Evolutionary conservation across 2,113 vertebrate species (phyloP).

Genomic region (Gracilinanus agilis): DNA sequence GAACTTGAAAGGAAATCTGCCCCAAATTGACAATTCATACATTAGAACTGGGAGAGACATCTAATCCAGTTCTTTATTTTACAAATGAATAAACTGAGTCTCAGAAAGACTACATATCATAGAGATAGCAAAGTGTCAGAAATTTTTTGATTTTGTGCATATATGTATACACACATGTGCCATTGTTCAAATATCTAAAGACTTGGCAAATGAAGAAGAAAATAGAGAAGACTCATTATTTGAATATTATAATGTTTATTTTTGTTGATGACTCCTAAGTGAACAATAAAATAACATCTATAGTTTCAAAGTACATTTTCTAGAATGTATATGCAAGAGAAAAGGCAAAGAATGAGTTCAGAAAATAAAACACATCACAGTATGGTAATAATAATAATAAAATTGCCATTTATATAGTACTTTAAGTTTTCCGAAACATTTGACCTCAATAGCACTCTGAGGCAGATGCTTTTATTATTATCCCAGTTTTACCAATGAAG

Average conservation of each 20-base stretch:
- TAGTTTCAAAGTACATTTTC: neutral
- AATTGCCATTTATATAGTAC: neutral
- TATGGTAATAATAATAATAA: neutral
- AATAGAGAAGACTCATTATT: neutral
- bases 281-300: neutral
- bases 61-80: neutral
- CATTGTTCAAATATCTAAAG: neutral
- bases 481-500: neutral
- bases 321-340: neutral
- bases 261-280: neutral
- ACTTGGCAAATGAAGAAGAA: neutral
- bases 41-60: neutral
- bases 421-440: neutral
- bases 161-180: neutral
- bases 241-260: neutral
- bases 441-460: neutral
- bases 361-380: neutral
- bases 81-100: neutral
- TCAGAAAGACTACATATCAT: neutral
- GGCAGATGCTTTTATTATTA: too few species aligned
- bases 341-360: neutral
- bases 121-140: neutral
- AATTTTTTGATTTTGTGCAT: neutral
- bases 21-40: neutral
- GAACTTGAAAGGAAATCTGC: neutral